Percentiles rank a stretch among this genome's conserved stretches.
Evolutionary conservation across 2,888 invertebrate species (phyloP).

Genomic region (Rutpela maculata): DNA sequence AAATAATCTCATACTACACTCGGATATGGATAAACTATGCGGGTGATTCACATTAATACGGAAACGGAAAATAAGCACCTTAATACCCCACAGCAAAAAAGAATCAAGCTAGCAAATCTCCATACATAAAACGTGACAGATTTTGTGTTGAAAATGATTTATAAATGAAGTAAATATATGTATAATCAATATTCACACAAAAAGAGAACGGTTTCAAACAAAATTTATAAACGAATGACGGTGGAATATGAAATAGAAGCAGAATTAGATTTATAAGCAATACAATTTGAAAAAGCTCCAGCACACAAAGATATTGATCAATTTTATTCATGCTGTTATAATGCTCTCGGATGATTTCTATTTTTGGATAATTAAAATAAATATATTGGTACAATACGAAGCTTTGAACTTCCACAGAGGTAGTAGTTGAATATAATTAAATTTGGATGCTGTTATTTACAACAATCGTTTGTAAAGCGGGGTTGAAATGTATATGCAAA

Average conservation of each 20-base stretch:
- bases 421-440: too few species aligned
- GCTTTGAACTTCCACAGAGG: too few species aligned
- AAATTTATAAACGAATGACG: constrained; percentile 34
- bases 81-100: not conserved
- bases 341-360: not conserved
- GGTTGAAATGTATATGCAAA: too few species aligned
- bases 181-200: constrained; percentile 35
- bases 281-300: constrained; percentile 6
- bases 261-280: constrained; percentile 29
- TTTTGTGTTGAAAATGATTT: constrained; percentile 38
- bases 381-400: too few species aligned
- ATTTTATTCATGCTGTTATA: not conserved
- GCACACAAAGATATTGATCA: not conserved
- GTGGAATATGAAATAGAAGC: constrained; percentile 15
- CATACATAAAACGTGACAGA: constrained; percentile 30
- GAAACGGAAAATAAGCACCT: not conserved
- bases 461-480: too few species aligned
- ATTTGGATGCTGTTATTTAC: too few species aligned
- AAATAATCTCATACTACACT: too few species aligned
- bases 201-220: constrained; percentile 34
- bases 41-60: not conserved
- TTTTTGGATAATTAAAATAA: not conserved
- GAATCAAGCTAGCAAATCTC: constrained; percentile 15
- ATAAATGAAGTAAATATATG: constrained; percentile 40
- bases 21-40: not conserved